Conservation (phyloP, 2,797 vertebrate genomes). For the Myoxocephalus aenaeus region DNA sequence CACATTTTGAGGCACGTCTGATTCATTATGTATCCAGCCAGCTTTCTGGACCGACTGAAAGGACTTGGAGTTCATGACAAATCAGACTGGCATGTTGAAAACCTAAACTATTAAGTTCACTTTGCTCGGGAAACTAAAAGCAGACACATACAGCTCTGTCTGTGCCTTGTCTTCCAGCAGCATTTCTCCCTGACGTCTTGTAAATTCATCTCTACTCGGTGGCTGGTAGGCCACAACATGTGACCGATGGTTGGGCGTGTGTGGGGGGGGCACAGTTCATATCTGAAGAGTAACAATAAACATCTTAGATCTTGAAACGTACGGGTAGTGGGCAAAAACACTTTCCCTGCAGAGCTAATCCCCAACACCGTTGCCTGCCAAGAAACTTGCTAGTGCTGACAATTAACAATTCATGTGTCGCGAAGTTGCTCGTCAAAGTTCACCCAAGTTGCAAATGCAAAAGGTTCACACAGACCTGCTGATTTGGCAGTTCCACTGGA, state of each 20-base stretch:
- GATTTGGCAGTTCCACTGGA: background rate
- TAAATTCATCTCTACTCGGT: background rate
- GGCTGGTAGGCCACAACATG: background rate
- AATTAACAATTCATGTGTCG: background rate
- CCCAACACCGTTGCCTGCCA: background rate
- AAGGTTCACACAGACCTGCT: background rate
- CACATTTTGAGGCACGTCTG: slow-evolving; percentile 36
- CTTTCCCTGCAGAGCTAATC: background rate
- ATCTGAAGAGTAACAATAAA: background rate
- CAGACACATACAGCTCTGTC: slow-evolving; percentile 28
- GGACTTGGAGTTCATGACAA: slow-evolving; percentile 52
- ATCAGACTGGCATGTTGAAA: slow-evolving; percentile 56
- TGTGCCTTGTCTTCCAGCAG: slow-evolving; percentile 17
- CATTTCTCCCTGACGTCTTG: background rate
- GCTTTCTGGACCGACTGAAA: slow-evolving; percentile 41
- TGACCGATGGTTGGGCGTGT: background rate
- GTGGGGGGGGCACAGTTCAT: background rate
- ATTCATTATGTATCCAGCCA: slow-evolving; percentile 48
- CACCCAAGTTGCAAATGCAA: background rate
- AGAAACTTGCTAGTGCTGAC: background rate
- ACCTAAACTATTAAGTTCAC: slow-evolving; percentile 48
- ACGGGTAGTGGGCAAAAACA: background rate
- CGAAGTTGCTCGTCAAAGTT: background rate
- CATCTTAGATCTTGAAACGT: background rate
- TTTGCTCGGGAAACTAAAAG: slow-evolving; percentile 38